Evolutionary conservation across 2,797 vertebrate species (phyloP).

Genomic region (Hozukius guyotensis): DNA sequence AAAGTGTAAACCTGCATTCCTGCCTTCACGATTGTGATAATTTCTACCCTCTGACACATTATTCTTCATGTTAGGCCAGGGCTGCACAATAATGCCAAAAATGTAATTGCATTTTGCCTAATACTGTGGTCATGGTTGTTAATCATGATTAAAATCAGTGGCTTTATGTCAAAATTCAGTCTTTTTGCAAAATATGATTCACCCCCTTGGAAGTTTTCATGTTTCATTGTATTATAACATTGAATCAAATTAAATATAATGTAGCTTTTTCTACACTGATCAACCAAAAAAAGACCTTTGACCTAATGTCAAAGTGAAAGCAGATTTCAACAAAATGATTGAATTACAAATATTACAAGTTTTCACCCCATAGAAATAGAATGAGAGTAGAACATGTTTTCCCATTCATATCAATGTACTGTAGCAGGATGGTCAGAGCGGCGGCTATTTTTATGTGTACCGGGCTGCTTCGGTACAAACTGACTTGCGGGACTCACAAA

Average conservation of each 20-base stretch:
- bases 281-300: not conserved
- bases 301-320: not conserved
- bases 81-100: conserved; percentile 37
- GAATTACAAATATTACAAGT: not conserved
- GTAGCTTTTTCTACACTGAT: not conserved
- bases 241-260: not conserved
- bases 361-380: not conserved
- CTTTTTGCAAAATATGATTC: not conserved
- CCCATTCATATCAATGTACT: not conserved
- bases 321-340: not conserved
- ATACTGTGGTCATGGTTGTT: conserved; percentile 24
- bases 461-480: not conserved
- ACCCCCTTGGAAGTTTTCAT: not conserved
- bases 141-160: conserved; percentile 9
- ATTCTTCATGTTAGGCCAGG: conserved; percentile 44
- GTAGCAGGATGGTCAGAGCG: not conserved
- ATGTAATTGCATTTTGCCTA: conserved; percentile 31
- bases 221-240: not conserved
- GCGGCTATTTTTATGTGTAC: not conserved
- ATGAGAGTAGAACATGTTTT: not conserved
- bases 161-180: conserved; percentile 1
- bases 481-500: accelerated
- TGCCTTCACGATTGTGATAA: conserved; percentile 34
- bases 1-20: conserved; percentile 44
- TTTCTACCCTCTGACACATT: conserved; percentile 41